Evolutionary conservation across 92 coral and sea anemone species (phyloP), one percentile per base, ranked within the genome.

Genomic region (Galaxea fascicularis): DNA sequence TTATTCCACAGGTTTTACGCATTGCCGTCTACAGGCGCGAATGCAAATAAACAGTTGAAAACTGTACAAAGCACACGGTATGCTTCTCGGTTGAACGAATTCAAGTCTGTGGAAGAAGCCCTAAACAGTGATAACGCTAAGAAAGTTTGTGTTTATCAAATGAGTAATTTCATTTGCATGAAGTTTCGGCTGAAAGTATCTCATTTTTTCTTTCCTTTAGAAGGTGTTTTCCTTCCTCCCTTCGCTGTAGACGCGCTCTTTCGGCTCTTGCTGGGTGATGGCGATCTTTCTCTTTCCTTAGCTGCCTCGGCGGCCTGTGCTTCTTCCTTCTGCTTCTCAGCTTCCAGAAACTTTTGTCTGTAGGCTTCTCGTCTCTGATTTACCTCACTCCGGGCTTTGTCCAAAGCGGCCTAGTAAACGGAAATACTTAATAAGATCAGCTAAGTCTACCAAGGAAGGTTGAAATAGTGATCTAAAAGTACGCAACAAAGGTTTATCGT

Each of bases 311-410:
- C 95, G n/a, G 93, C 97, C 47, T 89, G 86, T 14, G 94, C 94
- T 52, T 89, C 98, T 22, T 97, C 99, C 74, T 97, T 92, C 65
- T 89, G 93, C 73, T 94, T 94, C 64, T 94, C 98, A 6, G 98
- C 95, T 56, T 87, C 95, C 24, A 97, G 76, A 86, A 97, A 97
- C 68, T 91, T 97, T 80, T 97, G 99, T 75, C 99, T 80, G 90
- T 97, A 97, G 10, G 92, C 92, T 69, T 97, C 99, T 44, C 98
- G 94, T 58, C 95, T 85, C 51, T 85, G 90, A 74, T 92, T 97
- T 27, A 97, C 79, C 47, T 97, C 98, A 65, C 92, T 92, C 5
- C 99, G 95, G 10, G 93, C 95, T 65, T 97, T 93, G 88, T 97
- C 99, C 44, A 95, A 89, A 27, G 96, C 92, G 51, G 97, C 99